Conservation (phyloP, 2,113 vertebrate genomes). For the Callopanchax toddi region DNA sequence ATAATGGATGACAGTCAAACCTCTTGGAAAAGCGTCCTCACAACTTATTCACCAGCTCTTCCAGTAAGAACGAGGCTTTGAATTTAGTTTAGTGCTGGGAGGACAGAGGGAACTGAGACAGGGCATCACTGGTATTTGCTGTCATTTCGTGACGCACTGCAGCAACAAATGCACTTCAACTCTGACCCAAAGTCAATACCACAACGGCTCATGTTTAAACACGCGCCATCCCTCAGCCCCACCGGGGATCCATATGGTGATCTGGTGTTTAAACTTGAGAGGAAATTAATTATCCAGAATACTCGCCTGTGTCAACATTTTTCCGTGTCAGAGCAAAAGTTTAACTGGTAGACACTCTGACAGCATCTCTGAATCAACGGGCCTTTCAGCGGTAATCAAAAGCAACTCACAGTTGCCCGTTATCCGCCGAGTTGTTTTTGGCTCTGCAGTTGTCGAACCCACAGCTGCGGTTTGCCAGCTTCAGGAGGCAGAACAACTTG, state of each 20-base stretch:
- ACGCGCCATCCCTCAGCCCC: constrained; percentile 30
- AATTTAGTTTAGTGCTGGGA: constrained; percentile 28
- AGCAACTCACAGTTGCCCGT: constrained; percentile 61
- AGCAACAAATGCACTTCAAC: constrained; percentile 58
- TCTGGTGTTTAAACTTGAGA: constrained; percentile 51
- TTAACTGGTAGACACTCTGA: constrained; percentile 46
- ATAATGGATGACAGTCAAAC: no score
- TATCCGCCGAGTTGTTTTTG: constrained; percentile 69
- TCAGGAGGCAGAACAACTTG: constrained; percentile 59
- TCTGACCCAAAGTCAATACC: constrained; percentile 68
- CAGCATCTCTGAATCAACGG: constrained; percentile 51
- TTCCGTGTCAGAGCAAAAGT: constrained; percentile 58
- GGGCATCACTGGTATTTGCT: constrained; percentile 41
- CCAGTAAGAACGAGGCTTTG: not conserved
- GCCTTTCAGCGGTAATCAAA: constrained; percentile 65
- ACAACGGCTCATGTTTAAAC: constrained; percentile 54
- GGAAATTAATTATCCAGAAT: constrained; percentile 61
- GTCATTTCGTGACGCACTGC: constrained; percentile 70
- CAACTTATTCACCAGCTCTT: constrained; percentile 3
- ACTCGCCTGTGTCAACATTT: constrained; percentile 65
- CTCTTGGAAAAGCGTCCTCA: constrained; percentile 19
- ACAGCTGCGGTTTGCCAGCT: constrained; percentile 63
- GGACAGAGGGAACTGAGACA: constrained; percentile 27
- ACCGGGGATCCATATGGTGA: constrained; percentile 37
- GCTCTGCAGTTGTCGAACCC: constrained; percentile 42